A percentile compares a stretch with the other conserved stretches of the same genome.
Evolutionary conservation across 2,888 invertebrate species (phyloP).

Genomic region (Hirudinaria manillensis): DNA sequence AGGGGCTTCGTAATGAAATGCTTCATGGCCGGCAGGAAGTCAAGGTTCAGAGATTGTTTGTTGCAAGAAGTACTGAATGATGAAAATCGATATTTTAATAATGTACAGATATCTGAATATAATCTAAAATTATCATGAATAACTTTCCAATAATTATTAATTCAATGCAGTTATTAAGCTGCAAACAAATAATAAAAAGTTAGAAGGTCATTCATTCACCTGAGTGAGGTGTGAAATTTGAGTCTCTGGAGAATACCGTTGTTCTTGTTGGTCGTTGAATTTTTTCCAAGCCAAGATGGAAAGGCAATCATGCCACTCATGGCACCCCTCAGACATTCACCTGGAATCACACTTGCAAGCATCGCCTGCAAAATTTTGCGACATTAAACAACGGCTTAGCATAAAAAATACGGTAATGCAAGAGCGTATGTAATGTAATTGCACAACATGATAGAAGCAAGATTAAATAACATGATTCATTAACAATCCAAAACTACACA

Average conservation of each 20-base stretch:
- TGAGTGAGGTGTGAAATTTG: constrained; percentile 75
- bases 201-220: constrained; percentile 57
- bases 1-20: constrained; percentile 73
- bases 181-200: too few species aligned
- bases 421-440: neutral
- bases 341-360: constrained; percentile 84
- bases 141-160: neutral
- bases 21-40: constrained; percentile 76
- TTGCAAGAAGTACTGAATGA: constrained; percentile 69
- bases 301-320: constrained; percentile 76
- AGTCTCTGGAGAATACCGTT: constrained; percentile 75
- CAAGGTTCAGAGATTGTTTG: constrained; percentile 74
- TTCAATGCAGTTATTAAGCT: neutral
- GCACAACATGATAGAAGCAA: neutral
- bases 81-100: constrained; percentile 35
- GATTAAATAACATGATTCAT: neutral
- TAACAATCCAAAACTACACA: neutral
- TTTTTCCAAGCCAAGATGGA: constrained; percentile 91
- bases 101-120: neutral
- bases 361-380: constrained; percentile 61
- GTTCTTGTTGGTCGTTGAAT: constrained; percentile 75
- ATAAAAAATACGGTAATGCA: neutral
- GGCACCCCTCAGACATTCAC: constrained; percentile 74
- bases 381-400: neutral
- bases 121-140: neutral